phyloP scores from a whole-genome alignment of 2,113 vertebrate species.

The Trogon surrucura region DNA sequence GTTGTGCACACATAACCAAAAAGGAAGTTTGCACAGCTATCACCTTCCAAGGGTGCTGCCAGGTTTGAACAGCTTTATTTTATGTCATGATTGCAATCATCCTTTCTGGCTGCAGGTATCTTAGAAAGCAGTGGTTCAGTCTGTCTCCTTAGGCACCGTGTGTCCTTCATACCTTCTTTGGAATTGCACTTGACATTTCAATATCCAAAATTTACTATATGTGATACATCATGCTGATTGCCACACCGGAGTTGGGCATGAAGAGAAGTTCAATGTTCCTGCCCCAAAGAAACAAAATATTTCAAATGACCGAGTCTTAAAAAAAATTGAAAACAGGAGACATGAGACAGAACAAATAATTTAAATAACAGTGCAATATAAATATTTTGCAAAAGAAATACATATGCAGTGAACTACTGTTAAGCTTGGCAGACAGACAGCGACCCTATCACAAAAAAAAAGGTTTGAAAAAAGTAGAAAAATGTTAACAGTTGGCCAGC shows the following conservation, averaged over 20 bases:
- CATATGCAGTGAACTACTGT: neutral
- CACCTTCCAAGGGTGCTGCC: neutral
- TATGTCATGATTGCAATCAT: neutral
- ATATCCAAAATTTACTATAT: neutral
- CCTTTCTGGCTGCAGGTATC: neutral
- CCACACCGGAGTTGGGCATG: neutral
- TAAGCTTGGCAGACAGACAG: neutral
- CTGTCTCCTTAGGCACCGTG: neutral
- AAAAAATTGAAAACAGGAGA: neutral
- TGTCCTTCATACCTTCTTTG: neutral
- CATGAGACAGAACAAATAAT: neutral
- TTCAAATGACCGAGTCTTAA: neutral
- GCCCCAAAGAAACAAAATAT: neutral
- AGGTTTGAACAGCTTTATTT: neutral
- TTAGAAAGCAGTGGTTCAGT: neutral
- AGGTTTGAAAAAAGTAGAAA: neutral
- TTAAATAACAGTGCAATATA: neutral
- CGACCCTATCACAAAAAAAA: neutral
- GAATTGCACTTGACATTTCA: slow-evolving; percentile 22
- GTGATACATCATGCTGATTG: neutral
- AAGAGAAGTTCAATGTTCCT: neutral
- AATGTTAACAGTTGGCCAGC: neutral
- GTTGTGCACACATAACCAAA: neutral
- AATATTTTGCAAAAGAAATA: neutral
- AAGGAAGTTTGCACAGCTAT: neutral